Percentiles rank a stretch among this genome's conserved stretches.
These are phyloP conservation scores for Antheraea yamamai DNA, from an alignment of 2,888 invertebrate species.

Conservation along the genomic window DNA sequence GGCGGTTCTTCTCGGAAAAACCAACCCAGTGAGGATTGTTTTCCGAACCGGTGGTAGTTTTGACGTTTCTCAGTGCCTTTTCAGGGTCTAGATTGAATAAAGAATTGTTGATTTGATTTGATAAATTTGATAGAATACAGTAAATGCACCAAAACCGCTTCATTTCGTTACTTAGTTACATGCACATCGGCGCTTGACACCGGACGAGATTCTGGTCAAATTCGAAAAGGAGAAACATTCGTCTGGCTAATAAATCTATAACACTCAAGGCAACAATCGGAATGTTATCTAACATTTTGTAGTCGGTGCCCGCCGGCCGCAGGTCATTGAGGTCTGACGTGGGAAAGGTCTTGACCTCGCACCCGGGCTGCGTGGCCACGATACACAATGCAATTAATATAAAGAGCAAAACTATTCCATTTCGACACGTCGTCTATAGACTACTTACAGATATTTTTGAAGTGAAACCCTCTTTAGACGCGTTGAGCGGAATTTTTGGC, in stretches of 20 bases:
- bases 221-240: not conserved
- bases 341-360: constrained; percentile 32
- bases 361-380: constrained; percentile 15
- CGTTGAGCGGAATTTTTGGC: too few species aligned
- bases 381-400: constrained; percentile 15
- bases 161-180: too few species aligned
- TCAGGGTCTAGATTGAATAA: too few species aligned
- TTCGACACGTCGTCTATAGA: constrained; percentile 7
- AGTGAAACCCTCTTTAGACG: too few species aligned
- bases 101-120: too few species aligned
- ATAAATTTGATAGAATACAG: too few species aligned
- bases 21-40: too few species aligned
- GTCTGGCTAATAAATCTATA: not conserved
- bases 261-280: constrained; percentile 5
- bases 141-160: too few species aligned
- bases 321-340: constrained; percentile 24
- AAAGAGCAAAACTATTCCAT: constrained; percentile 10
- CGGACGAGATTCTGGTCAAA: not conserved
- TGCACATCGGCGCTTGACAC: not conserved
- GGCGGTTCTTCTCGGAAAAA: too few species aligned
- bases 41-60: too few species aligned
- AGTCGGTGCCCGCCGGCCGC: constrained; percentile 13
- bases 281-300: constrained; percentile 11
- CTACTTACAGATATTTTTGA: too few species aligned
- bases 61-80: too few species aligned